Evolutionary conservation across 2,797 vertebrate genomes (phyloP).

Genomic region (Silurus aristotelis): DNA sequence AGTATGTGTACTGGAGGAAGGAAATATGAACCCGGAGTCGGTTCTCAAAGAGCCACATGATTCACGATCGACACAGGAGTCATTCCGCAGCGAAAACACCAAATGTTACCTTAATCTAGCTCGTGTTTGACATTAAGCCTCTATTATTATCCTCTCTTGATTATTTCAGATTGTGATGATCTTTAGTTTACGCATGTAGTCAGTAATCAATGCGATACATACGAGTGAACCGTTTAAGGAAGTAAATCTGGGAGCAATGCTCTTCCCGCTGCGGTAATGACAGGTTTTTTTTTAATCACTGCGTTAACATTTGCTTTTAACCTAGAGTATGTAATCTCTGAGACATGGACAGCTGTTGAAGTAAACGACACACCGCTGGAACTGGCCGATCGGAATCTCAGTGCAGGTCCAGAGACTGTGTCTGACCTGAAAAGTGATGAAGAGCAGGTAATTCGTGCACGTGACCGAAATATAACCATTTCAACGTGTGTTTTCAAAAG

Average conservation of each 20-base stretch:
- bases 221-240: slow-evolving; percentile 7
- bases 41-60: neutral
- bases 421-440: slow-evolving; percentile 42
- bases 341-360: neutral
- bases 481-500: neutral
- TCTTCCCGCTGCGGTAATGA: slow-evolving; percentile 31
- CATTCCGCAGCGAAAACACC: neutral
- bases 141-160: too few species aligned
- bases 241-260: slow-evolving; percentile 33
- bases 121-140: too few species aligned
- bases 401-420: neutral
- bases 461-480: neutral
- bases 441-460: slow-evolving; percentile 61
- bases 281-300: slow-evolving; percentile 33
- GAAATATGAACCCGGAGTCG: neutral
- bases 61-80: neutral
- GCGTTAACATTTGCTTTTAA: slow-evolving; percentile 38
- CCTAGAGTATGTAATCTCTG: slow-evolving; percentile 31
- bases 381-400: neutral
- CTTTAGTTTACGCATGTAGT: neutral
- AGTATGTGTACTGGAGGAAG: neutral
- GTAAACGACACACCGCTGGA: neutral
- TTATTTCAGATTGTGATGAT: neutral
- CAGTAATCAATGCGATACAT: neutral
- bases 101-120: too few species aligned